A percentile compares a stretch with the other conserved stretches of the same genome.
phyloP scores from a whole-genome alignment of 2,888 invertebrate species.

The Prosapia bicincta region DNA sequence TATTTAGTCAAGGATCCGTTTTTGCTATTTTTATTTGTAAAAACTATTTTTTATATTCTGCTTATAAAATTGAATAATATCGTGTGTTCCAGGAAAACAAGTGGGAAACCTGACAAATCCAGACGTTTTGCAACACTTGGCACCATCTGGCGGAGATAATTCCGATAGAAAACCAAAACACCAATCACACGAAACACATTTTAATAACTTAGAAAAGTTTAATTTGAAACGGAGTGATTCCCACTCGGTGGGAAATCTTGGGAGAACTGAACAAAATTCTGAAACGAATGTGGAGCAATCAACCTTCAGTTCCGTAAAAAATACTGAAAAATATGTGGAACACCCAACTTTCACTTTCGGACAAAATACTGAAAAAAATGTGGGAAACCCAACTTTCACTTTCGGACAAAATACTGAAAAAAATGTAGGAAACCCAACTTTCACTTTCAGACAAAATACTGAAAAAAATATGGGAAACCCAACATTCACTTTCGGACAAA shows the following conservation, averaged over 20 bases:
- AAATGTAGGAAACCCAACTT: too few species aligned
- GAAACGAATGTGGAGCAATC: background rate
- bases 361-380: too few species aligned
- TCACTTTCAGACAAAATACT: background rate
- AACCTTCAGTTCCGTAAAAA: too few species aligned
- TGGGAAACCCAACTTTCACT: too few species aligned
- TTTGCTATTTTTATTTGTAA: too few species aligned
- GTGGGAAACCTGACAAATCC: slow-evolving; percentile 25
- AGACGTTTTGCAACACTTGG: slow-evolving; percentile 22
- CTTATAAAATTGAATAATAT: too few species aligned
- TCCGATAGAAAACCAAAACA: slow-evolving; percentile 4
- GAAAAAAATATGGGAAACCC: background rate
- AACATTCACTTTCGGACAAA: too few species aligned
- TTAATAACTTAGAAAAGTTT: background rate
- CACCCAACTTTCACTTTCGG: too few species aligned
- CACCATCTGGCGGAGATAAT: background rate
- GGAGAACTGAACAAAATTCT: background rate
- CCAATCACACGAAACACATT: background rate
- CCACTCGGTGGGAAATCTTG: background rate
- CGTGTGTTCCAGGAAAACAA: slow-evolving; percentile 19
- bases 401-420: too few species aligned
- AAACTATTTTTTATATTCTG: too few species aligned
- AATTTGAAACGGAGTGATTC: background rate
- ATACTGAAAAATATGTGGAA: too few species aligned
- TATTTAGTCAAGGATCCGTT: too few species aligned